Evolutionary conservation across 2,888 invertebrate genomes (phyloP), one percentile per base, ranked within the genome.

Genomic region (Lasius fuliginosus): DNA sequence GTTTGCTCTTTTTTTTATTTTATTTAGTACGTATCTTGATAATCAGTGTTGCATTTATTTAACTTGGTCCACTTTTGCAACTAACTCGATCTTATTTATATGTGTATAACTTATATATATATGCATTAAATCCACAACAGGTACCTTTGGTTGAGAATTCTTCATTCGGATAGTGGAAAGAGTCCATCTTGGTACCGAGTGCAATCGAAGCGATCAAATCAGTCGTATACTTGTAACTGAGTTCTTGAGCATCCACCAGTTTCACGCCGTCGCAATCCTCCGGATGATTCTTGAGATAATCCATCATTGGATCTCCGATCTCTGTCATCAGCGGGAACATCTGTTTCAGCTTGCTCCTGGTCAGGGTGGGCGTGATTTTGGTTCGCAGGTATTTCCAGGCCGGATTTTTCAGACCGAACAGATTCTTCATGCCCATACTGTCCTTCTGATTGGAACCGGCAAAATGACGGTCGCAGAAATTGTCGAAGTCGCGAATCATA

Each of bases 341-440:
- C 62, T 92, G 93, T 90, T 95, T 96, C 81, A 96, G 93, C 91
- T 96, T 96, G 30, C 96, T 96, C 1, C 95, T 95, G 0, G 96
- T 96, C 89, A 96, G 95, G 0, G 95, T 95, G 0, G 96, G 96
- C 0, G 96, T 95, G 46, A 96, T 92, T 86, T 96, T 96, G 0
- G 94, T 90, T 40, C 96, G 93, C 23, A 96, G 90, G 53, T 93
- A 93, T 89, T 95, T 96, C 96, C 96, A 96, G 1, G 95, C 94
- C 0, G 95, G 95, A 81, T 95, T 95, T 84, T 95, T 95, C 77
- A 95, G 88, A 1, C 95, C 94, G 85, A 96, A 94, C 69, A 95
- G 87, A 88, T 95, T 94, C 76, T 94, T 94, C 87, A 94, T 93
- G 2, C 94, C 93, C 18, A 95, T 91, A 6, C 95, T 94, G 86